Evolutionary conservation across 2,888 invertebrate genomes (phyloP), one percentile per base, ranked within the genome.

Genomic region (Molorchus minor): DNA sequence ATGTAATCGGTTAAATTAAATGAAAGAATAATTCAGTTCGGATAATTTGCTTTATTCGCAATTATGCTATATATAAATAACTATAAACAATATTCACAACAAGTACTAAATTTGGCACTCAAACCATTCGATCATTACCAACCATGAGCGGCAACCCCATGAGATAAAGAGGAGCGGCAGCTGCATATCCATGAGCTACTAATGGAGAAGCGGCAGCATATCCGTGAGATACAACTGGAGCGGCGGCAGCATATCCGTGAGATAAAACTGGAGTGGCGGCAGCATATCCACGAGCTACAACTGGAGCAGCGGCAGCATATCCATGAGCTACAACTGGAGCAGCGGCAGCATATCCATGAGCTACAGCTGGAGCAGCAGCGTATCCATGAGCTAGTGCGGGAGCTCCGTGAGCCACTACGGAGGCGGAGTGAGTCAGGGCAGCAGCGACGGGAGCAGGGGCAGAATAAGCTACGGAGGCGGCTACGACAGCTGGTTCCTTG

Each of bases 401-500:
- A 13, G 69, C 65, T 38, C 62, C 61, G 35, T 60, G 55, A 29
- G 49, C 47, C 15, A 35, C 45, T 3, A 58, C 33, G 3, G 33
- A 12, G 12, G 33, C 33, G 33, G 33, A 5, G 33, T 33, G n/a
- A 8, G 5, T 25, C n/a, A n/a, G n/a, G 8, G 4, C 5, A 30
- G 47, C 56, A 7, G 56, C 56, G 13, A 61, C 47, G 19, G 47
- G 56, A n/a, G 55, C 58, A 21, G 56, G 45, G 29, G 47, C 43
- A 45, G 53, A 38, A 33, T 49, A 54, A 36, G 58, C 56, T 43
- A 57, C 62, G 38, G 58, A 54, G n/a, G 64, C 66, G 25, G 64
- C 58, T n/a, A 54, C 51, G 12, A 12, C 33, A 3, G 12, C 49
- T 13, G 82, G 82, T 66, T 83, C 82, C 30, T 81, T 82, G 55